These are phyloP conservation scores for Centropus bengalensis DNA, from an alignment of 2,113 vertebrate species.

Conservation along the genomic window DNA sequence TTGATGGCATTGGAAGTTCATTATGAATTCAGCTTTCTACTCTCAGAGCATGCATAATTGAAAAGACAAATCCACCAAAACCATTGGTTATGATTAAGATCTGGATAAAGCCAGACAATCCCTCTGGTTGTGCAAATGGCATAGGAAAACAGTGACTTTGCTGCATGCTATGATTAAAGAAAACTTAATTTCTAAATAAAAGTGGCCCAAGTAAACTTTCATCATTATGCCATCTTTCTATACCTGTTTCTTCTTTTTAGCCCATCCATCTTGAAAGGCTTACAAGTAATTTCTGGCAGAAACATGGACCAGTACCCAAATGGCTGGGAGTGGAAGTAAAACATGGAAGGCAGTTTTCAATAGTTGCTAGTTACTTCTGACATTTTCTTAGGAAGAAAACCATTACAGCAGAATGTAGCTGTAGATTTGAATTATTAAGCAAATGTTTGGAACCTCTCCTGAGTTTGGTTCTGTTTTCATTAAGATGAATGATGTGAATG, in stretches of 20 bases:
- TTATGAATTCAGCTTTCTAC: slow-evolving; percentile 44
- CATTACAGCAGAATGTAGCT: neutral
- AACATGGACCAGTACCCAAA: neutral
- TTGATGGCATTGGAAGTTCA: slow-evolving; percentile 26
- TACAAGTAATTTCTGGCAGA: neutral
- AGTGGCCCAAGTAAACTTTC: neutral
- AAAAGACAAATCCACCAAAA: neutral
- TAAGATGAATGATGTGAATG: too few relatives aligned
- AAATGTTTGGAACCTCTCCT: neutral
- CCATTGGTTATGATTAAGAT: neutral
- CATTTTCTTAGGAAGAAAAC: neutral
- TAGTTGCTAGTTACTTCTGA: neutral
- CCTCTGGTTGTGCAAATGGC: neutral
- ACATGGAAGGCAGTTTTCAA: neutral
- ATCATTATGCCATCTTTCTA: neutral
- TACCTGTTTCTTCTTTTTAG: neutral
- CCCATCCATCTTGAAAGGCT: neutral
- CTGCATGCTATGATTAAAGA: neutral
- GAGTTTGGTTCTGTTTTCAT: neutral
- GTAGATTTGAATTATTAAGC: neutral
- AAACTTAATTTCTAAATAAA: slow-evolving; percentile 11
- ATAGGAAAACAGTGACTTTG: neutral
- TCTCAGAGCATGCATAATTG: slow-evolving; percentile 40
- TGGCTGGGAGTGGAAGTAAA: neutral
- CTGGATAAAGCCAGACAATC: neutral